Evolutionary conservation across 2,113 vertebrate species (phyloP).

Genomic region (Oryzias woworae): DNA sequence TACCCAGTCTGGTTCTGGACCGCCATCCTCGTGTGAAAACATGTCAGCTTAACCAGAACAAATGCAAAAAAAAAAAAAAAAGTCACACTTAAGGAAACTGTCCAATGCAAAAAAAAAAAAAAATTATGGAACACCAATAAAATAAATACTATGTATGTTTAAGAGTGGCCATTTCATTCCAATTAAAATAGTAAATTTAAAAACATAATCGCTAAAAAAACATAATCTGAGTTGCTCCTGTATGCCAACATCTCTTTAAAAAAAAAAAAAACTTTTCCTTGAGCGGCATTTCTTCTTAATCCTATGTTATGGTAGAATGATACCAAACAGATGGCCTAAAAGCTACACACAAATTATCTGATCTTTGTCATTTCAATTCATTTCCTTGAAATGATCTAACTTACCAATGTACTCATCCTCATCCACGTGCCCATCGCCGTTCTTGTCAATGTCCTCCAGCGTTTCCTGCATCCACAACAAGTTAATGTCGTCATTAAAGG

Average conservation of each 20-base stretch:
- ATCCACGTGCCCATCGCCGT: slow-evolving; percentile 91
- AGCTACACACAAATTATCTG: neutral
- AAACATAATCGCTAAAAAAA: too few species aligned
- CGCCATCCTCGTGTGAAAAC: slow-evolving; percentile 92
- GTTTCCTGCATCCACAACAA: slow-evolving; percentile 85
- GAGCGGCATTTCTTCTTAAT: neutral
- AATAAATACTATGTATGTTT: too few species aligned
- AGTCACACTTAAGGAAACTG: too few species aligned
- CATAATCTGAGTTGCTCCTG: too few species aligned
- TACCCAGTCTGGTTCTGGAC: slow-evolving; percentile 95
- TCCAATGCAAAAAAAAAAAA: too few species aligned
- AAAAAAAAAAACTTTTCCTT: neutral
- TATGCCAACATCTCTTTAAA: too few species aligned
- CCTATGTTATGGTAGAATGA: neutral
- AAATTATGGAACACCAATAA: too few species aligned
- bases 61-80: too few species aligned
- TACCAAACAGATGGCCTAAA: neutral
- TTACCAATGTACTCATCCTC: slow-evolving; percentile 97
- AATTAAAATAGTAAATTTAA: too few species aligned
- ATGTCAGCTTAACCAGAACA: slow-evolving; percentile 84
- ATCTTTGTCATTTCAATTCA: neutral
- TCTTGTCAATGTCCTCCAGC: slow-evolving; percentile 97
- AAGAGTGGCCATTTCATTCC: too few species aligned
- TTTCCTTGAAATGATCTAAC: slow-evolving; percentile 17
- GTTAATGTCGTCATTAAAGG: slow-evolving; percentile 47